phyloP scores from a whole-genome alignment of 2,888 invertebrate species.

The Pollenia amentaria region DNA sequence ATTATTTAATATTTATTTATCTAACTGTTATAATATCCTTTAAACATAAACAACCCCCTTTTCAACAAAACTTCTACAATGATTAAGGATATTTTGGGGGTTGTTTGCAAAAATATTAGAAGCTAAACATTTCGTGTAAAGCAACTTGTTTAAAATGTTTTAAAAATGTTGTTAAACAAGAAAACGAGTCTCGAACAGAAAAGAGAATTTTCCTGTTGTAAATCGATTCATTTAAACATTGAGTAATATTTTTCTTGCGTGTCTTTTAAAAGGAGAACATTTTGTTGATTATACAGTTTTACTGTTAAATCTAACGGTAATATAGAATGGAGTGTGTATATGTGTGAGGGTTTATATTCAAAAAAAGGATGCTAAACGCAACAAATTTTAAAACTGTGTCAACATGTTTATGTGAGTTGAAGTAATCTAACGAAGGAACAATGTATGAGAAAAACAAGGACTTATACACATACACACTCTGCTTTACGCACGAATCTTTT shows the following conservation, averaged over 20 bases:
- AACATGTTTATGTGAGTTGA: slow-evolving; percentile 71
- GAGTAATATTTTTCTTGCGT: neutral
- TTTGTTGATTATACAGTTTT: neutral
- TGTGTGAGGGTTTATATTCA: neutral
- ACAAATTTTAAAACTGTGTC: slow-evolving; percentile 69
- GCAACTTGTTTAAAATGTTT: slow-evolving; percentile 1
- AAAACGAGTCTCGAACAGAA: slow-evolving; percentile 37
- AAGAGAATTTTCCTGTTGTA: neutral
- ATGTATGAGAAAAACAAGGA: slow-evolving; percentile 14
- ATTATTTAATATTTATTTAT: neutral
- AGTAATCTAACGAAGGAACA: neutral
- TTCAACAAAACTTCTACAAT: slow-evolving; percentile 26
- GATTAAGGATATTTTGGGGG: neutral
- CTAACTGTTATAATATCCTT: slow-evolving; percentile 65
- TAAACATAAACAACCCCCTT: neutral
- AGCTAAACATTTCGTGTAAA: slow-evolving; percentile 7
- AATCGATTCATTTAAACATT: neutral
- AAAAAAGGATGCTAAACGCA: slow-evolving; percentile 55
- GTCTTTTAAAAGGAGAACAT: neutral
- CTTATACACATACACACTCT: slow-evolving; percentile 12
- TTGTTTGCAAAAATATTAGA: neutral
- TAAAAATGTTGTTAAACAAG: neutral
- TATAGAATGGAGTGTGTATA: neutral
- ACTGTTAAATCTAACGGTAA: neutral
- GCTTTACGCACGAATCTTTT: slow-evolving; percentile 47